Evolutionary conservation across 2,113 vertebrate genomes (phyloP), one percentile per base, ranked within the genome.

Genomic region (Poicephalus meyeri): DNA sequence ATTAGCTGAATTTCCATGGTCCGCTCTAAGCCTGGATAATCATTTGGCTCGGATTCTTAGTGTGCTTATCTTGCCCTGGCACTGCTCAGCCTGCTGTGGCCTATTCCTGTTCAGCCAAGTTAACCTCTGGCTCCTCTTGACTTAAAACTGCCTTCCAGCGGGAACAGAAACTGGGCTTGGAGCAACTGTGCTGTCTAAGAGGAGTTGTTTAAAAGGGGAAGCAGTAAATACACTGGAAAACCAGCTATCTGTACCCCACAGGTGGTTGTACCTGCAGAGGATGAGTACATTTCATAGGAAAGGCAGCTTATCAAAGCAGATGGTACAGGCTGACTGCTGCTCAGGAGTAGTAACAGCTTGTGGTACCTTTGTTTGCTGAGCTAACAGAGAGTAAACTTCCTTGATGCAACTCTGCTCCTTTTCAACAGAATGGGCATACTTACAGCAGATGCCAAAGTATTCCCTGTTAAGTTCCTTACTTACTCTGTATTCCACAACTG

Each of bases 11-110:
- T 94, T 86, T 46, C 74, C 80, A 81, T 3, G 53, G 69, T 6
- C 89, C 55, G 9, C 52, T 85, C 92, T 93, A 92, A 96, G 96
- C 83, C 80, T 68, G 87, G 92, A 84, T 81, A 88, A 96, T 86
- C 60, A 88, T 70, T 58, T 93, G 93, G 93, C 88, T 91, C 5
- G 3, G 50, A 52, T 56, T 88, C 44, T 87, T 23, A 56, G 66
- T 20, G 5, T 17, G 31, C 24, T 96, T 83, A 88, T 94, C 91
- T 86, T 58, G 18, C 55, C 82, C 85, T 90, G 83, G 90, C 81
- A 94, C 47, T 46, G 66, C 52, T 55, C 85, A 76, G 68, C 80
- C 65, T 92, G 88, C 86, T 71, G 23, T 10, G 65, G 69, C 89
- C 80, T 86, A 13, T 21, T 47, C 15, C 60, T 73, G 50, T 64